These are phyloP conservation scores for Lamellibrachia satsuma DNA, from an alignment of 2,888 invertebrate genomes.

Conservation along the genomic window DNA sequence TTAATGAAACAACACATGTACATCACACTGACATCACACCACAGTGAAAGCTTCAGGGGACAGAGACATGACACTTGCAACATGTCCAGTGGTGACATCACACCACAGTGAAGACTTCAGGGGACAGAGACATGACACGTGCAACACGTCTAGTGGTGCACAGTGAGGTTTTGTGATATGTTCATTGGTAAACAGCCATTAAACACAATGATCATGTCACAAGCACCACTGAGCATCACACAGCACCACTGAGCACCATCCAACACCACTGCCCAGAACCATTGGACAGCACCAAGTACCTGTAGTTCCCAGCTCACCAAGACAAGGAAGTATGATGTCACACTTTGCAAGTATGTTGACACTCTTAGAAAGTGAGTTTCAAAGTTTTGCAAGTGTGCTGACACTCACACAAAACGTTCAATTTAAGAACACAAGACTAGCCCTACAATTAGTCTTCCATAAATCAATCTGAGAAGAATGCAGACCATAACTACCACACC, in stretches of 20 bases:
- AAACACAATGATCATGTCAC: constrained; percentile 47
- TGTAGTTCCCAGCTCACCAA: not conserved
- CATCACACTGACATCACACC: not conserved
- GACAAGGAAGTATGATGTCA: not conserved
- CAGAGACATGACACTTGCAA: not conserved
- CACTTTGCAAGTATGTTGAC: not conserved
- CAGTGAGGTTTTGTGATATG: constrained; percentile 69
- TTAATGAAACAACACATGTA: too few relatives aligned
- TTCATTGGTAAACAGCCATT: constrained; percentile 42
- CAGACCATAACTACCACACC: not conserved
- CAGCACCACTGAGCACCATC: not conserved
- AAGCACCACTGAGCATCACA: constrained; percentile 65
- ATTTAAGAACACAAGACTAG: not conserved
- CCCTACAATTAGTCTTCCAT: not conserved
- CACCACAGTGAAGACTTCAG: not conserved
- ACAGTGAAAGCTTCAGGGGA: not conserved
- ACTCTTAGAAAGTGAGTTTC: not conserved
- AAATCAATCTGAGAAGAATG: not conserved
- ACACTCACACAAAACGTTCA: not conserved
- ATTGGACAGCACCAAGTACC: too few relatives aligned
- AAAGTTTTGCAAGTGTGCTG: not conserved
- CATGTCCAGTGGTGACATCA: not conserved
- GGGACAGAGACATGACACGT: not conserved
- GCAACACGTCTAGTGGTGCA: not conserved
- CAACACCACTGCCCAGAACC: too few relatives aligned